Evolutionary conservation across 2,888 invertebrate species (phyloP).

Genomic region (Sceliomorpha sp.): DNA sequence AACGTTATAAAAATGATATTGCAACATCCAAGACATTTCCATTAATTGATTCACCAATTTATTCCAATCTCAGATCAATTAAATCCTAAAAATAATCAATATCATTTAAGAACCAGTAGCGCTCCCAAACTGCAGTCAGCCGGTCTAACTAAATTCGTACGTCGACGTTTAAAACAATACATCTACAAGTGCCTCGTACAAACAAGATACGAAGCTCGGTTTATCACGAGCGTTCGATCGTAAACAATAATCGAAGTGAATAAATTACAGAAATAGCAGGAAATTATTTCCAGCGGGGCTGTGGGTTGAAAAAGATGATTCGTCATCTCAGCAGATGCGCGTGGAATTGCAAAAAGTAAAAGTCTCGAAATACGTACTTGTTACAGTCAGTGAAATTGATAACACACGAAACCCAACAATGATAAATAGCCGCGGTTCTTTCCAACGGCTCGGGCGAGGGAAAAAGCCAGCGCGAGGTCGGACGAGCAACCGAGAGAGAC

Average conservation of each 20-base stretch:
- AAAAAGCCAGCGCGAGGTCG: conserved; percentile 1
- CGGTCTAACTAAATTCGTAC: too few species aligned
- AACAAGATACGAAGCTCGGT: too few species aligned
- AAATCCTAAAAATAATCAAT: too few species aligned
- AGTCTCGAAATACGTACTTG: conserved; percentile 25
- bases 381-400: conserved; percentile 39
- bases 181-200: too few species aligned
- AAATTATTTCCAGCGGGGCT: conserved; percentile 10
- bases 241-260: conserved; percentile 3
- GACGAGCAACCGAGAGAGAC: not conserved
- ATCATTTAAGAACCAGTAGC: too few species aligned
- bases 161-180: too few species aligned
- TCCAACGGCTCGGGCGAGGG: conserved; percentile 17
- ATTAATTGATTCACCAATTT: too few species aligned
- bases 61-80: too few species aligned
- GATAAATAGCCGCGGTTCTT: conserved; percentile 36
- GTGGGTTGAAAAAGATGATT: conserved; percentile 16
- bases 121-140: too few species aligned
- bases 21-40: too few species aligned
- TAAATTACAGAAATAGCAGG: conserved; percentile 2
- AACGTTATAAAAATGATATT: too few species aligned
- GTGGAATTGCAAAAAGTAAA: conserved; percentile 25
- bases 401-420: conserved; percentile 38
- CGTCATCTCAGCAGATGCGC: conserved; percentile 16
- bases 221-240: too few species aligned